These are phyloP conservation scores for Acropternis orthonyx DNA, from an alignment of 2,797 vertebrate species.

Conservation along the genomic window DNA sequence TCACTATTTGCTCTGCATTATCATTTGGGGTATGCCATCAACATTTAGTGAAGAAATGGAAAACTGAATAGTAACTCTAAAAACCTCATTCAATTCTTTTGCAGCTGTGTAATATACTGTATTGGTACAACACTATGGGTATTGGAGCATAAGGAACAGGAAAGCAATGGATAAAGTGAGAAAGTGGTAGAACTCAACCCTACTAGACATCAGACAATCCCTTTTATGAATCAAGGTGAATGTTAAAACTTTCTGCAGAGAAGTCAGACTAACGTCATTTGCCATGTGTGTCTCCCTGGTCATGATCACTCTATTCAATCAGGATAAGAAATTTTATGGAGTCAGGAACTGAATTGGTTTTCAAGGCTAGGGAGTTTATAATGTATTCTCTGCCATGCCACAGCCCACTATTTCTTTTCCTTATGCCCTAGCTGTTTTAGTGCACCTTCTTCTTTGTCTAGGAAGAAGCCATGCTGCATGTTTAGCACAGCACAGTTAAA, in stretches of 20 bases:
- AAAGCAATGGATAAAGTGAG: not conserved
- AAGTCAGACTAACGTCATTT: not conserved
- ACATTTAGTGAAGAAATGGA: not conserved
- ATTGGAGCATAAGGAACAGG: not conserved
- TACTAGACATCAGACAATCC: not conserved
- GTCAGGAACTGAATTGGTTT: not conserved
- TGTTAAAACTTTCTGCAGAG: not conserved
- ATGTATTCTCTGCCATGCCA: not conserved
- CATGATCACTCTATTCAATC: not conserved
- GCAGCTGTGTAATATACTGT: not conserved
- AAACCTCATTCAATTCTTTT: not conserved
- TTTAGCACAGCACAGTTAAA: not conserved
- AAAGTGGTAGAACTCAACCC: not conserved
- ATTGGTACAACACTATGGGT: not conserved
- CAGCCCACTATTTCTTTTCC: not conserved
- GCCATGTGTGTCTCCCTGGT: not conserved
- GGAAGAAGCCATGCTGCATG: not conserved
- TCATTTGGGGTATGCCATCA: not conserved
- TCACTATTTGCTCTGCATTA: not conserved
- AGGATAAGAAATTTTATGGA: not conserved
- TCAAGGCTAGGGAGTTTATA: not conserved
- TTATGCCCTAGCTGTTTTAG: not conserved
- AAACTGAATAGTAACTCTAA: not conserved
- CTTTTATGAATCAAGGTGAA: not conserved
- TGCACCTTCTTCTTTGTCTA: not conserved